phyloP scores from a whole-genome alignment of 2,113 vertebrate genomes.

The Sula dactylatra region DNA sequence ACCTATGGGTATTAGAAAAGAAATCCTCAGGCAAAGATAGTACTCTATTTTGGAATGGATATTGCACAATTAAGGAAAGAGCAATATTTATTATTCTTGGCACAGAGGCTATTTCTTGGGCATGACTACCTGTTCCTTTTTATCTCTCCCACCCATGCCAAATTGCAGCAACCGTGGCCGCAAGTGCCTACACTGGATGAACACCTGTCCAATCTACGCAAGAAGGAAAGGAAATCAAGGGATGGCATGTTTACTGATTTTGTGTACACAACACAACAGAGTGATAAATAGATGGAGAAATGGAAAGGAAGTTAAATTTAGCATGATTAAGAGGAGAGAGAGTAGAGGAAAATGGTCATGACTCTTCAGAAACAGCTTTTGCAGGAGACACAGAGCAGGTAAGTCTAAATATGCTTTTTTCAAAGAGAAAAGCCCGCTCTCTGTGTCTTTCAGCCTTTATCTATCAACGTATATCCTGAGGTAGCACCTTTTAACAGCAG shows the following conservation, averaged over 20 bases:
- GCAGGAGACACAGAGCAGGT: not conserved
- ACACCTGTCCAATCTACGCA: not conserved
- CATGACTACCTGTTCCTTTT: not conserved
- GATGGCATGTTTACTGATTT: not conserved
- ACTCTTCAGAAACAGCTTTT: not conserved
- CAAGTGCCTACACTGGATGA: not conserved
- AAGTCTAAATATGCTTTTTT: not conserved
- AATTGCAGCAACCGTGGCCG: not conserved
- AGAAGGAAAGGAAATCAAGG: not conserved
- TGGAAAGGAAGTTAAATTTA: not conserved
- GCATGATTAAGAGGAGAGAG: not conserved
- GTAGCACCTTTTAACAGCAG: not conserved
- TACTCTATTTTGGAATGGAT: not conserved
- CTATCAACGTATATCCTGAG: not conserved
- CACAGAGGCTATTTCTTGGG: not conserved
- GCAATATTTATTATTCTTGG: slow-evolving; percentile 3
- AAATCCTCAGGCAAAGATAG: not conserved
- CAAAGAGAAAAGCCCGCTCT: not conserved
- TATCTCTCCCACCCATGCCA: not conserved
- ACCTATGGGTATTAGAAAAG: not conserved
- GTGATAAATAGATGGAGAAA: not conserved
- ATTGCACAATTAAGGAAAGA: not conserved
- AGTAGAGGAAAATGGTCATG: not conserved
- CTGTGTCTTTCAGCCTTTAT: not conserved
- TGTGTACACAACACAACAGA: not conserved